Evolutionary conservation across 2,888 invertebrate species (phyloP).

Genomic region (Nebria brevicollis): DNA sequence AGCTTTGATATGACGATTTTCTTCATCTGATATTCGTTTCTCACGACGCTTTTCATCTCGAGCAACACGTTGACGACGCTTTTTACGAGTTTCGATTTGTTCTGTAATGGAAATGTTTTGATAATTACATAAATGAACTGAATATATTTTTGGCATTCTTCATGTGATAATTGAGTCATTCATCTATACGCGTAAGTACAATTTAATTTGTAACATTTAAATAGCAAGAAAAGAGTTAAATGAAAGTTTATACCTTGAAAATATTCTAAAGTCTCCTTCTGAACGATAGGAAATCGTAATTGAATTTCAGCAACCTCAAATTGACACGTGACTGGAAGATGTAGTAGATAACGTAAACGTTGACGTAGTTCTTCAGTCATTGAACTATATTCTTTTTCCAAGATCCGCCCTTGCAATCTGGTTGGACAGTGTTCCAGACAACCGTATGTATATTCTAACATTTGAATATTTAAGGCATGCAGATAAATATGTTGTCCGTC

Average conservation of each 20-base stretch:
- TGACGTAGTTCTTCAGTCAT: slow-evolving; percentile 85
- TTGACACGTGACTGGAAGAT: slow-evolving; percentile 89
- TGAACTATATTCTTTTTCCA: slow-evolving; percentile 89
- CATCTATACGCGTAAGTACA: too few species aligned
- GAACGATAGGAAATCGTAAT: slow-evolving; percentile 77
- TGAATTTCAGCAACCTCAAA: slow-evolving; percentile 92
- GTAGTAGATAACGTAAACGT: slow-evolving; percentile 80
- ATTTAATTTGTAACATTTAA: too few species aligned
- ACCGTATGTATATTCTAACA: slow-evolving; percentile 89
- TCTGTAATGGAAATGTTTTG: slow-evolving; percentile 62
- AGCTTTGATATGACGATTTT: slow-evolving; percentile 77
- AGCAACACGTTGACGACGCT: slow-evolving; percentile 74
- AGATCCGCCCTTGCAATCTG: slow-evolving; percentile 76
- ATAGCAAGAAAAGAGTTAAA: background rate
- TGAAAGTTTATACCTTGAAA: slow-evolving; percentile 71
- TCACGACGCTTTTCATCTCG: slow-evolving; percentile 84
- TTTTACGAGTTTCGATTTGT: slow-evolving; percentile 78
- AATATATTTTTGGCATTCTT: too few species aligned
- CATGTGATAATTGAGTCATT: too few species aligned
- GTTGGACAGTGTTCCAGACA: slow-evolving; percentile 81
- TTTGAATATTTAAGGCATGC: slow-evolving; percentile 88
- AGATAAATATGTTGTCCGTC: slow-evolving; percentile 95
- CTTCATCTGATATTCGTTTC: slow-evolving; percentile 77
- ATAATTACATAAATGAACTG: too few species aligned
- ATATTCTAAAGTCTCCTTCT: slow-evolving; percentile 71